Evolutionary conservation across 2,113 vertebrate species (phyloP), one percentile per base, ranked within the genome.

Genomic region (Poicephalus meyeri): DNA sequence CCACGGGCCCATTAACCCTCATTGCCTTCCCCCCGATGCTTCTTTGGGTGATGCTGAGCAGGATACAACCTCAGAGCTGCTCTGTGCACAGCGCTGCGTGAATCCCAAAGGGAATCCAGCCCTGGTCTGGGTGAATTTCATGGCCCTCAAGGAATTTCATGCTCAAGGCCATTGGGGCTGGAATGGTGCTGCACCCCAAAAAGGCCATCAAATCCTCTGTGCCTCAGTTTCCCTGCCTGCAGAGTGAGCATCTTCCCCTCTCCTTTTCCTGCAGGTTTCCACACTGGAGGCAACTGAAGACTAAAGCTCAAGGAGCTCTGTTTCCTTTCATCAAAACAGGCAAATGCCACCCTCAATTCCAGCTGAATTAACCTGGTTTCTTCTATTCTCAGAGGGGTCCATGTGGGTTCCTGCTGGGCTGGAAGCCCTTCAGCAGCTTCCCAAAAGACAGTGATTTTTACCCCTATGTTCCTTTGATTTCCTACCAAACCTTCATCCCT

Each of bases 11-110:
- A 35, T 47, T 9, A 24, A 28, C 13, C 41, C 52, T 42, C 16
- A 1, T 49, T 0, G 0, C 47, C 44, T 21, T 10, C 29, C 19
- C 6, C 1, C 3, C 0, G 1, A 20, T 33, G 28, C 41, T 64
- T 18, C 28, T 1, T 1, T 1, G 6, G 44, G 41, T 12, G 35
- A 10, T 42, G 91, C 44, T 17, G 71, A 77, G 72, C 3, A 0
- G 60, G 71, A 35, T 16, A 13, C 0, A 4, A 63, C 31, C 60
- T 28, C 4, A 0, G 58, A 69, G 58, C 72, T 50, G 35, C 68
- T 60, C 69, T 6, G n/a, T 16, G 69, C 33, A 1, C 31, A 5
- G 49, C 9, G 1, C 37, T 55, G 52, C 10, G 8, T 23, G 33
- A 80, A 44, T 33, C 39, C 60, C 55, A 5, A 26, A 24, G 47